Conservation (phyloP, 2,113 vertebrate genomes). For the Oryzias woworae region DNA sequence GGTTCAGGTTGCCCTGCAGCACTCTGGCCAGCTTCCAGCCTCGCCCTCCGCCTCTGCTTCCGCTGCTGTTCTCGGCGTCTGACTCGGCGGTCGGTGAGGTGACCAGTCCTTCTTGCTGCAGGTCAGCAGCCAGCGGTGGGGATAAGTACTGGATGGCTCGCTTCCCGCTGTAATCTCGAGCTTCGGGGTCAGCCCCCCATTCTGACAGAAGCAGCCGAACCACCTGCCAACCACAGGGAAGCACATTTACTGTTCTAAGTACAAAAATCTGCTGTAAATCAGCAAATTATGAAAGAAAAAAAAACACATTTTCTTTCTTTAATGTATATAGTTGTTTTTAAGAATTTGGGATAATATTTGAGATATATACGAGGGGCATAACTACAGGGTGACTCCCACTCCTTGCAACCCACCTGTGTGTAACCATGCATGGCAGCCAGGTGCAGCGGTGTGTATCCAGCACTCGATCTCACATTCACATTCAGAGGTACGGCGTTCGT, state of each 20-base stretch:
- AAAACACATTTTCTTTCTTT: neutral
- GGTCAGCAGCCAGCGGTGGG: conserved; percentile 70
- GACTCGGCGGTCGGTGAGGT: conserved; percentile 66
- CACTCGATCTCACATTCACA: conserved; percentile 87
- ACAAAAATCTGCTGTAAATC: neutral
- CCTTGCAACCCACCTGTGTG: conserved; percentile 63
- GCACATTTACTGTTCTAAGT: neutral
- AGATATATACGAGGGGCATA: neutral
- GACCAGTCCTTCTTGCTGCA: conserved; percentile 82
- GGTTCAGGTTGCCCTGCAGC: conserved; percentile 85
- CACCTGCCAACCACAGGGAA: conserved; percentile 64
- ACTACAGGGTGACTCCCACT: neutral
- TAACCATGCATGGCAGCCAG: conserved; percentile 94
- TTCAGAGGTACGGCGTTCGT: conserved; percentile 82
- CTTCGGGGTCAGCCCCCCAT: conserved; percentile 89
- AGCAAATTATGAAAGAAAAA: neutral
- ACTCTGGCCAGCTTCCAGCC: conserved; percentile 88
- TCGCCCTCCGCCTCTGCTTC: conserved; percentile 20
- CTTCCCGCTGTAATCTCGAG: conserved; percentile 92
- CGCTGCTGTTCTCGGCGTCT: conserved; percentile 60
- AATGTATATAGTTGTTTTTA: neutral
- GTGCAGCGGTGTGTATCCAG: conserved; percentile 92
- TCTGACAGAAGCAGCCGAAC: conserved; percentile 91
- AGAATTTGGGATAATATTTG: neutral
- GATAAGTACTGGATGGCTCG: conserved; percentile 89